Base-by-base conservation (phyloP, 2,113 vertebrate genomes). In the Dipodomys stephensi region DNA sequence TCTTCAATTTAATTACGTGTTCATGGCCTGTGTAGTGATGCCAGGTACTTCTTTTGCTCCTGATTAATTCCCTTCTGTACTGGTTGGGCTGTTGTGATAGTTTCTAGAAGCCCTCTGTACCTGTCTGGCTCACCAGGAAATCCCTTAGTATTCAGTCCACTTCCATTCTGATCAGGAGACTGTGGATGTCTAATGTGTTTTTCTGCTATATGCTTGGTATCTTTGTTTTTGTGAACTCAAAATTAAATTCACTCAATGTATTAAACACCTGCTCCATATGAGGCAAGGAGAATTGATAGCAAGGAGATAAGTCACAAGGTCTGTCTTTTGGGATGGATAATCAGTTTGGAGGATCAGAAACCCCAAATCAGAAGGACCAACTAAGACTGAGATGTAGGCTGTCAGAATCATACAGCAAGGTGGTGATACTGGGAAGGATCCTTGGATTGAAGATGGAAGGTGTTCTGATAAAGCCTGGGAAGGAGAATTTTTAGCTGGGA, bases 1-100 rank as follows among this genome's bases (percentile, higher is more conserved):
- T 98, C 96, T 97, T 96, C 97, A 96, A 96, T 98, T 97, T 98
- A 97, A 98, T 98, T 96, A 96, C 96, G 97, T 97, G 97, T 46
- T 96, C 11, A 4, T 95, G 53, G 92, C 86, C 95, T 80, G 74
- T 87, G 57, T 97, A 94, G 97, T 90, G 97, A 95, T 89, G 91
- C 80, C 94, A 95, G 82, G 94, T 72, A 84, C 53, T 91, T 91
- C 39, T 86, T 97, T 96, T 87, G 82, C 76, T 96, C 93, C 95
- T 80, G 95, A 4, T 96, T 96, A 95, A 93, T 91, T 97, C 79
- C 74, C 89, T 30, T 60, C 87, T 94, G 84, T 30, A 35, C 35
- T 23, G 39, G 78, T 87, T 32, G 69, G 94, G 8, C 49, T 78
- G 74, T 53, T 74, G 81, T 60, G 69, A 25, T 30, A 69, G 27